These are phyloP conservation scores for Pao palembangensis DNA, from an alignment of 2,113 vertebrate species.

Conservation along the genomic window DNA sequence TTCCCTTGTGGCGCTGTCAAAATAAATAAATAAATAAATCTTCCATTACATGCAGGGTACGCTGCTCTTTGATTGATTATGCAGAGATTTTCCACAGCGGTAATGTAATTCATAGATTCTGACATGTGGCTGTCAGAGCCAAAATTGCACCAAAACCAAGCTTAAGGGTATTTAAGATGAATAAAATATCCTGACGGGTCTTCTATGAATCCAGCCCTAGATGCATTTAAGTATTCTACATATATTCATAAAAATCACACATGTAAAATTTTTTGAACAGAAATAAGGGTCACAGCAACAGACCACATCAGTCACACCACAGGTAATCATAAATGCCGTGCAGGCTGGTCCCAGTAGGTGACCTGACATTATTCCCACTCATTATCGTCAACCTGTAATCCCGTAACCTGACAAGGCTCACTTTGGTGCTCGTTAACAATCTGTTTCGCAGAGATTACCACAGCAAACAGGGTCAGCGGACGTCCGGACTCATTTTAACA, in stretches of 20 bases:
- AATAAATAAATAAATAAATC: constrained; percentile 7
- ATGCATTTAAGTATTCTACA: constrained; percentile 11
- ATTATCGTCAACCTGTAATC: constrained; percentile 52
- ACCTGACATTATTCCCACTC: constrained; percentile 53
- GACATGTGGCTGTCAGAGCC: constrained; percentile 31
- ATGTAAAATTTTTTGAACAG: constrained; percentile 7
- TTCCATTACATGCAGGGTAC: constrained; percentile 21
- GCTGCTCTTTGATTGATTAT: constrained; percentile 41
- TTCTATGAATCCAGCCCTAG: neutral
- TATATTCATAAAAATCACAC: constrained; percentile 34
- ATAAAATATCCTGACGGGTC: constrained; percentile 16
- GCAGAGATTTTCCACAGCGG: constrained; percentile 12
- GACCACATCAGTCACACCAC: constrained; percentile 42
- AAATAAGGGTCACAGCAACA: constrained; percentile 22
- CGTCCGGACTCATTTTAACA: too few species aligned
- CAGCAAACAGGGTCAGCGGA: too few species aligned
- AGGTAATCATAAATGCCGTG: constrained; percentile 46
- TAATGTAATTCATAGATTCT: constrained; percentile 63
- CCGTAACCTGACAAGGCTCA: constrained; percentile 34
- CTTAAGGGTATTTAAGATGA: constrained; percentile 39
- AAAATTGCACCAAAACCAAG: constrained; percentile 35
- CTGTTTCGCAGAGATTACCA: constrained; percentile 36
- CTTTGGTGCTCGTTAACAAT: constrained; percentile 41
- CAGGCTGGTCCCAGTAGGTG: constrained; percentile 39
- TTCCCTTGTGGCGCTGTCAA: constrained; percentile 22